Evolutionary conservation across 1,140 invertebrate genomes (phyloP).

Genomic region (Carcinoscorpius rotundicauda): DNA sequence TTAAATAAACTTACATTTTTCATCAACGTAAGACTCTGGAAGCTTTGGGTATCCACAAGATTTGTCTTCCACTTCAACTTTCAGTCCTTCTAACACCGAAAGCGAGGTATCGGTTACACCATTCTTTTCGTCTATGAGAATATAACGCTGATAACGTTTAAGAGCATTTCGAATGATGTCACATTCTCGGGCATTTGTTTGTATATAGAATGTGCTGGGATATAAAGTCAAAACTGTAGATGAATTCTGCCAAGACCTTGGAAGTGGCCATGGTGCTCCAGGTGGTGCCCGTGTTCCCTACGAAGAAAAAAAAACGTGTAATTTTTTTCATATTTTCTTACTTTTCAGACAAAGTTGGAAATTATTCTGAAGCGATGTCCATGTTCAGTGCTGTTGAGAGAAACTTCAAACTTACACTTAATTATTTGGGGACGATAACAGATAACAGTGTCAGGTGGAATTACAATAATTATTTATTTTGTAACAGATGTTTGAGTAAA

Average conservation of each 20-base stretch:
- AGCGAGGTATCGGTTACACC: constrained; percentile 20
- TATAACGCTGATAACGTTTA: constrained; percentile 16
- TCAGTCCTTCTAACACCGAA: constrained; percentile 5
- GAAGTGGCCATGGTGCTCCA: constrained; percentile 29
- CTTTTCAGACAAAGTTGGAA: not conserved
- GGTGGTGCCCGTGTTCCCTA: constrained; percentile 19
- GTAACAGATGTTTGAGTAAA: no score
- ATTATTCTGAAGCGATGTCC: not conserved
- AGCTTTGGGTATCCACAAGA: constrained; percentile 13
- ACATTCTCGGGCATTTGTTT: constrained; percentile 31
- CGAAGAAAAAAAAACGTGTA: not conserved
- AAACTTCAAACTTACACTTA: not conserved
- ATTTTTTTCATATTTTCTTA: not conserved
- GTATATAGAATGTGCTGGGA: constrained; percentile 23
- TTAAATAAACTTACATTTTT: constrained; percentile 11
- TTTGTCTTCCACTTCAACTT: constrained; percentile 5
- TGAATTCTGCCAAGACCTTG: constrained; percentile 22
- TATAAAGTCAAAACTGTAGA: constrained; percentile 19
- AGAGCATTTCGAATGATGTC: constrained; percentile 43
- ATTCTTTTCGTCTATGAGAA: constrained; percentile 18
- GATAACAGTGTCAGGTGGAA: not conserved
- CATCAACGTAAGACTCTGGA: constrained; percentile 2
- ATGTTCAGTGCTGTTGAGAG: not conserved
- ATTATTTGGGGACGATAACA: not conserved
- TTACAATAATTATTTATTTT: not conserved